Percentiles rank a stretch among this genome's conserved stretches.
Conservation (phyloP, 2,888 invertebrate genomes). For the Belgica antarctica region DNA sequence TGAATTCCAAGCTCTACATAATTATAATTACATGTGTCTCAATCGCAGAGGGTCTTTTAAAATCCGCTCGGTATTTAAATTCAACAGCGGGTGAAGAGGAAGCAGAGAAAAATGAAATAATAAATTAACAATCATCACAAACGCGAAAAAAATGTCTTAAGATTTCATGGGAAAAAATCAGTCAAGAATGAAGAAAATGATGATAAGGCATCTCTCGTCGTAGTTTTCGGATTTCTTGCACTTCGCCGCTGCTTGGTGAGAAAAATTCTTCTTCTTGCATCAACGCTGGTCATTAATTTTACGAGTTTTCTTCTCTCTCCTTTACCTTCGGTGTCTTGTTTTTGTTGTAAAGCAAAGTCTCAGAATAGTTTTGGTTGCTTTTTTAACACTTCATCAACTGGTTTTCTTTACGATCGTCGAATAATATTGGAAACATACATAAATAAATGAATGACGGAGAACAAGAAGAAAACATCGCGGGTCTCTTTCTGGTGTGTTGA, state of each 20-base stretch:
- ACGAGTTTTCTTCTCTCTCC: constrained; percentile 16
- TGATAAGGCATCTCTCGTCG: constrained; percentile 34
- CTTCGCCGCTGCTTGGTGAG: constrained; percentile 15
- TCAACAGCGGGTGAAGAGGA: not conserved
- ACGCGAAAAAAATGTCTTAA: constrained; percentile 21
- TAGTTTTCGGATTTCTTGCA: constrained; percentile 35
- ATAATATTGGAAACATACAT: not conserved
- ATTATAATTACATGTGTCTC: constrained; percentile 38
- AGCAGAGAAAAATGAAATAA: constrained; percentile 5
- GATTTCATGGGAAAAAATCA: constrained; percentile 43
- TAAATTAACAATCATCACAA: constrained; percentile 36
- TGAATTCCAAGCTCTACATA: constrained; percentile 33
- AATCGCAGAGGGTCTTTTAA: not conserved
- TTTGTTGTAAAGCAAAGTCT: not conserved
- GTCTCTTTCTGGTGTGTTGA: not conserved
- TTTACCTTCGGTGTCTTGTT: no score
- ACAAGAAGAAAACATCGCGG: not conserved
- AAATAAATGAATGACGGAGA: not conserved
- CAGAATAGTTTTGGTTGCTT: constrained; percentile 31
- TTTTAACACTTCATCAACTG: constrained; percentile 43
- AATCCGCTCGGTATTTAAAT: constrained; percentile 32
- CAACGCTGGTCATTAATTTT: constrained; percentile 41
- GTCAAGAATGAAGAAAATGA: constrained; percentile 42
- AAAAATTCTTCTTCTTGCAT: constrained; percentile 33
- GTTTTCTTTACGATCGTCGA: constrained; percentile 29